These are phyloP conservation scores for Toxotes lorentzi DNA, from an alignment of 2,797 vertebrate species.

Conservation along the genomic window DNA sequence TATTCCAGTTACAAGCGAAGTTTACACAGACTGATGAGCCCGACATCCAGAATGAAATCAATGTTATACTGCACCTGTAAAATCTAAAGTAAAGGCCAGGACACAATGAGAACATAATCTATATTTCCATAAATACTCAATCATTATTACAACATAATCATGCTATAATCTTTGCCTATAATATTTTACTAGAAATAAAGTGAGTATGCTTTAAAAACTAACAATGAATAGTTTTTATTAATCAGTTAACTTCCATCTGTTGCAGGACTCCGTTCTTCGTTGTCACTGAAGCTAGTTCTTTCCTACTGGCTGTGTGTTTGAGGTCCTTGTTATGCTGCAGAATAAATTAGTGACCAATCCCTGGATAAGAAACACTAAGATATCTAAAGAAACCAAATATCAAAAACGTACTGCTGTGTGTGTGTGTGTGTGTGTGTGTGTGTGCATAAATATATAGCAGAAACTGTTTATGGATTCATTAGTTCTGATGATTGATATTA, in stretches of 20 bases:
- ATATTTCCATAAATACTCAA: too few species aligned
- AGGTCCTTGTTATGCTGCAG: too few species aligned
- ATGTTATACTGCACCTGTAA: not conserved
- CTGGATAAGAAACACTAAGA: too few species aligned
- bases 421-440: too few species aligned
- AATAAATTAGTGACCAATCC: too few species aligned
- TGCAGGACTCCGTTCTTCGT: too few species aligned
- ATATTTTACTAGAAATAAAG: too few species aligned
- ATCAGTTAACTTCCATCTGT: not conserved
- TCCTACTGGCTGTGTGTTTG: not conserved
- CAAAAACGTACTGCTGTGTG: too few species aligned
- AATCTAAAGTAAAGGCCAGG: not conserved
- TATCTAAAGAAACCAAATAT: too few species aligned
- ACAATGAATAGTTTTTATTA: too few species aligned
- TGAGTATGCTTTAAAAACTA: too few species aligned
- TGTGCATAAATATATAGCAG: not conserved
- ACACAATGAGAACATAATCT: not conserved
- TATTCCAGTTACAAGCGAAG: not conserved
- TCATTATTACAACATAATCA: not conserved
- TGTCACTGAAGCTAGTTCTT: too few species aligned
- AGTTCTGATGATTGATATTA: not conserved
- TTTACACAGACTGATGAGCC: not conserved
- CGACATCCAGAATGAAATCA: not conserved
- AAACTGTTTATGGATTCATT: not conserved
- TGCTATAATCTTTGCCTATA: not conserved